Conservation (phyloP, 2,888 invertebrate genomes). For the Melanchra persicariae region DNA sequence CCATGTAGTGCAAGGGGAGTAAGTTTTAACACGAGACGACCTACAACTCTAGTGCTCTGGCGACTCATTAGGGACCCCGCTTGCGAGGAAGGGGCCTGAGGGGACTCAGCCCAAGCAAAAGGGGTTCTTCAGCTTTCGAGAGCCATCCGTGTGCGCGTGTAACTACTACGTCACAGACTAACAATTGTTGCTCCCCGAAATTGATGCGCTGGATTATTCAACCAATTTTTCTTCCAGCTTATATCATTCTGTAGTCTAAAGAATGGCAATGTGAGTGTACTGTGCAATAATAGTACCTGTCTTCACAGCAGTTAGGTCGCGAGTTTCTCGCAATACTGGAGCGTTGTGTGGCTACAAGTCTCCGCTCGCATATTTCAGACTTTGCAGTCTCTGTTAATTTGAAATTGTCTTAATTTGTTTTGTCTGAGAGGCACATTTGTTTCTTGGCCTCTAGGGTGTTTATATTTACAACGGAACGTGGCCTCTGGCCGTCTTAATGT, state of each 20-base stretch:
- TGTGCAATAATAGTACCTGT: conserved; percentile 67
- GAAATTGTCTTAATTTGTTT: conserved; percentile 89
- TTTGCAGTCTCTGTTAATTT: conserved; percentile 86
- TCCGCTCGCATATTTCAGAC: conserved; percentile 82
- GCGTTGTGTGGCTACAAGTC: conserved; percentile 73
- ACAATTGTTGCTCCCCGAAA: conserved; percentile 45
- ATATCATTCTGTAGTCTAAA: conserved; percentile 68
- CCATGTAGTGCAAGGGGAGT: conserved; percentile 82
- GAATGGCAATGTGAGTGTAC: conserved; percentile 63
- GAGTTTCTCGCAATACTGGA: conserved; percentile 73
- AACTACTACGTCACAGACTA: conserved; percentile 74
- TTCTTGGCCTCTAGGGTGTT: conserved; percentile 78
- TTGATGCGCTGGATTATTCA: conserved; percentile 55
- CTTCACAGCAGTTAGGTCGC: conserved; percentile 72
- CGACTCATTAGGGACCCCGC: conserved; percentile 89
- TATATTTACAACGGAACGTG: conserved; percentile 70
- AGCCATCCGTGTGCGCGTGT: conserved; percentile 83
- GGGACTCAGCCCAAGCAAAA: conserved; percentile 84
- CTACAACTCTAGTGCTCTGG: conserved; percentile 90
- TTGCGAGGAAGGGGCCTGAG: conserved; percentile 81
- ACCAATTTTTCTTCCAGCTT: conserved; percentile 41
- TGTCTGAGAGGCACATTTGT: conserved; percentile 82
- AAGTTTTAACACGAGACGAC: conserved; percentile 86
- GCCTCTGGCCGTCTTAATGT: conserved; percentile 55
- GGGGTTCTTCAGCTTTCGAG: conserved; percentile 85